Percentiles rank a stretch among this genome's conserved stretches.
These are phyloP conservation scores for Parazoanthus darwini DNA, from an alignment of 92 coral and sea anemone species.

Conservation along the genomic window DNA sequence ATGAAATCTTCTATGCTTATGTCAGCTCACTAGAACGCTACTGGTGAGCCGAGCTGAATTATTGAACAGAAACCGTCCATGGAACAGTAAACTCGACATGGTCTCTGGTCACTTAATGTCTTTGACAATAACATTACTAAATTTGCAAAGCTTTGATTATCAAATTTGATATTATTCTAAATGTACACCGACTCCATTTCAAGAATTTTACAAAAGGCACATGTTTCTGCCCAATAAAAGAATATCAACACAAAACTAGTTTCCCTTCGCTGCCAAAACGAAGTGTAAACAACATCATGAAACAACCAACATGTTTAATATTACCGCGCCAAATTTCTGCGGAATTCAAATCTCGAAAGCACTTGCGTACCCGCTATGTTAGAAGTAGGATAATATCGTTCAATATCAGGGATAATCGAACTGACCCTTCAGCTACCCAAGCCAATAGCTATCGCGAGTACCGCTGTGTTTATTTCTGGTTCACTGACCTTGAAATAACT, in stretches of 20 bases:
- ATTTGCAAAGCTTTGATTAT: background rate
- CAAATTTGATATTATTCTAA: background rate
- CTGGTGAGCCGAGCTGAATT: constrained; percentile 30
- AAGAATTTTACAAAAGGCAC: background rate
- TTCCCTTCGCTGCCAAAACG: background rate
- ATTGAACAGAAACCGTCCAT: background rate
- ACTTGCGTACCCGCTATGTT: background rate
- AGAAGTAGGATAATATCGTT: background rate
- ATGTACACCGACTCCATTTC: background rate
- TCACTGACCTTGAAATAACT: constrained; percentile 31
- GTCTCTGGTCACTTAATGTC: background rate
- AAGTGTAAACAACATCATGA: background rate
- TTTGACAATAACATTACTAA: background rate
- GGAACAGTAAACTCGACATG: constrained; percentile 4
- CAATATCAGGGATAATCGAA: background rate
- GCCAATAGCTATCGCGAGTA: constrained; percentile 8
- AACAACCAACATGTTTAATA: background rate
- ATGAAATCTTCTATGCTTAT: constrained; percentile 35
- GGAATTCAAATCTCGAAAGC: background rate
- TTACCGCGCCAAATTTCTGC: background rate
- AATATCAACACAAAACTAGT: background rate
- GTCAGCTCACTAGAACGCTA: constrained; percentile 36
- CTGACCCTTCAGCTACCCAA: background rate
- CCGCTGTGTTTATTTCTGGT: constrained; percentile 32
- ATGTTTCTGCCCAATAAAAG: background rate